A percentile compares a stretch with the other conserved stretches of the same genome.
phyloP scores from a whole-genome alignment of 1,140 invertebrate species.

The Drosophila fuyamai region DNA sequence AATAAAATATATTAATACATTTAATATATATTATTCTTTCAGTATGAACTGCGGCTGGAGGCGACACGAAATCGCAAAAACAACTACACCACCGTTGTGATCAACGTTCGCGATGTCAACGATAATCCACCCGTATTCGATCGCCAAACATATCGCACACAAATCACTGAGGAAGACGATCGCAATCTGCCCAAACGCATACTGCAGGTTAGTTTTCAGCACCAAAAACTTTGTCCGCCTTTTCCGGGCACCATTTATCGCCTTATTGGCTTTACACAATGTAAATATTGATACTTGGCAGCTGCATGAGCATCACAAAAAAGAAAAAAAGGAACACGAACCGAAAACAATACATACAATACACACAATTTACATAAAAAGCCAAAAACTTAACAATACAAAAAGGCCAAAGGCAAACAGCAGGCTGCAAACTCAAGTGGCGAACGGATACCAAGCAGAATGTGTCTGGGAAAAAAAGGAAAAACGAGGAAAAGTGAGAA shows the following conservation, averaged over 20 bases:
- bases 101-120: conserved; percentile 88
- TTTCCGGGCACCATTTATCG: conserved; percentile 40
- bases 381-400: conserved; percentile 50
- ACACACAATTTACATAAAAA: conserved; percentile 71
- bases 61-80: conserved; percentile 88
- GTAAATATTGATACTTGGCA: conserved; percentile 68
- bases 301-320: conserved; percentile 5
- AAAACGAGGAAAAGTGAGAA: conserved; percentile 24
- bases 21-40: conserved; percentile 2
- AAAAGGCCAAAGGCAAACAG: conserved; percentile 23
- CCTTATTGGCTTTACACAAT: conserved; percentile 45
- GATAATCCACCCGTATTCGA: conserved; percentile 88
- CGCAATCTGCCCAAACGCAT: conserved; percentile 88
- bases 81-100: conserved; percentile 88
- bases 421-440: conserved; percentile 36
- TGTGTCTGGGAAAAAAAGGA: conserved; percentile 31
- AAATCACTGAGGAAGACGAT: conserved; percentile 89
- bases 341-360: conserved; percentile 49
- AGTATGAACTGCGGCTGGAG: conserved; percentile 88
- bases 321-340: conserved; percentile 9
- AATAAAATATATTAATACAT: not conserved
- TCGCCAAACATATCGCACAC: conserved; percentile 88
- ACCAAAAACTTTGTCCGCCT: conserved; percentile 23
- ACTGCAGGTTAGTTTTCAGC: conserved; percentile 85
- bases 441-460: conserved; percentile 19